Evolutionary conservation across 2,797 vertebrate genomes (phyloP), one percentile per base, ranked within the genome.

Genomic region (Acanthis flammea): DNA sequence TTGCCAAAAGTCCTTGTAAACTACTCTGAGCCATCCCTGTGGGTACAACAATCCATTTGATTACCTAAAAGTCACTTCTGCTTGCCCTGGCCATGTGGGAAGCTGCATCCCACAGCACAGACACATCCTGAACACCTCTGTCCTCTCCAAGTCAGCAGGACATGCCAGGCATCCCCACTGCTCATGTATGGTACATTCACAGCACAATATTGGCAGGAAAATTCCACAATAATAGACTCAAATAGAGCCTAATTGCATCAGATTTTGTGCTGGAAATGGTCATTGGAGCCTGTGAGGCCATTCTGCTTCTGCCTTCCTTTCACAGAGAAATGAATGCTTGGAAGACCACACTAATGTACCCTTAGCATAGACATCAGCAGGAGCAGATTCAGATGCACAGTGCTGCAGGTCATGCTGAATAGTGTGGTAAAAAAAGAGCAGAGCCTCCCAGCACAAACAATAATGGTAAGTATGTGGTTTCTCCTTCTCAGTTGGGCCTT

Each of bases 171-270:
- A 65, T 16, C 58, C 51, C 30, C 2, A 2, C 35, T 35, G 48
- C 41, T 37, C 4, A 0, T 0, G 30, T 28, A 39, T 58, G 17
- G 16, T 0, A 31, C 39, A 24, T 21, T 42, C 22, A 2, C 4
- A 54, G 55, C 21, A 48, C 16, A 35, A 5, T 4, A 25, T 0
- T 83, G 65, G 58, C 91, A 87, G 35, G 35, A 67, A 79, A 80
- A 44, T 8, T 9, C 51, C 28, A 3, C n/a, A 68, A 0, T 7
- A 53, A 63, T 1, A 24, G 78, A 17, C 41, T 61, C 31, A 6
- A 54, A n/a, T 2, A 22, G 68, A 83, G 44, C 27, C 45, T 47
- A 58, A 91, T 53, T 77, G 57, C 63, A 44, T 53, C 25, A 66
- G 71, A 57, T 27, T 87, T 90, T 63, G 41, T 67, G 33, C 67